These are phyloP conservation scores for Mizuhopecten yessoensis DNA, from an alignment of 1,140 invertebrate species.

Conservation along the genomic window DNA sequence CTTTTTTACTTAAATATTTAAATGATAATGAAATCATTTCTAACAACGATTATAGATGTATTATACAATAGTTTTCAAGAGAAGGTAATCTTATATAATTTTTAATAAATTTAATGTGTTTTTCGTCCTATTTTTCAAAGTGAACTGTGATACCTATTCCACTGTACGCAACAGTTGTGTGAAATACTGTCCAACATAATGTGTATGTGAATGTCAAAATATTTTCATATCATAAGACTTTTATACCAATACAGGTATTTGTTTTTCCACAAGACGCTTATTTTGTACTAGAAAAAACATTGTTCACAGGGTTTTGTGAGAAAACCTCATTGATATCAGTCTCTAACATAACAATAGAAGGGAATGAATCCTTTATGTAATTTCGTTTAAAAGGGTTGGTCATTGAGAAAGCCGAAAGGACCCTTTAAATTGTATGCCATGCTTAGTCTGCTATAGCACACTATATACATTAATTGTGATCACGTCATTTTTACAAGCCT, in stretches of 20 bases:
- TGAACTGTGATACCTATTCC: neutral
- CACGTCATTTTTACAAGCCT: no score
- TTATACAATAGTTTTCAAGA: no score
- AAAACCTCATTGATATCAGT: neutral
- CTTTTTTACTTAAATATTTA: neutral
- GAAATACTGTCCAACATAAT: neutral
- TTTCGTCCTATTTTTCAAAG: neutral
- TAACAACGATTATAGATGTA: no score
- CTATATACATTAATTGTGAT: no score
- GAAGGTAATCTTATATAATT: no score
- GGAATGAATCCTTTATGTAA: neutral
- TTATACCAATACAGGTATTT: neutral
- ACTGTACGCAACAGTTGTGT: neutral
- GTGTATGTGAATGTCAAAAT: neutral
- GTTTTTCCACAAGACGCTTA: neutral
- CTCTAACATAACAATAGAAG: no score
- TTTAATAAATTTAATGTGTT: neutral
- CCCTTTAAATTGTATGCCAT: no score
- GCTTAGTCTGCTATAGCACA: no score
- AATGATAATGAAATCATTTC: no score
- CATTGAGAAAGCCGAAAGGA: neutral
- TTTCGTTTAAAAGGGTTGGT: neutral
- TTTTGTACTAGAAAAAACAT: neutral
- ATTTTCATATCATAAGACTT: constrained; percentile 11
- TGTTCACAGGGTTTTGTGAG: neutral